Evolutionary conservation across 1,140 invertebrate genomes (phyloP), one percentile per base, ranked within the genome.

Genomic region (Drosophila mojavensis): DNA sequence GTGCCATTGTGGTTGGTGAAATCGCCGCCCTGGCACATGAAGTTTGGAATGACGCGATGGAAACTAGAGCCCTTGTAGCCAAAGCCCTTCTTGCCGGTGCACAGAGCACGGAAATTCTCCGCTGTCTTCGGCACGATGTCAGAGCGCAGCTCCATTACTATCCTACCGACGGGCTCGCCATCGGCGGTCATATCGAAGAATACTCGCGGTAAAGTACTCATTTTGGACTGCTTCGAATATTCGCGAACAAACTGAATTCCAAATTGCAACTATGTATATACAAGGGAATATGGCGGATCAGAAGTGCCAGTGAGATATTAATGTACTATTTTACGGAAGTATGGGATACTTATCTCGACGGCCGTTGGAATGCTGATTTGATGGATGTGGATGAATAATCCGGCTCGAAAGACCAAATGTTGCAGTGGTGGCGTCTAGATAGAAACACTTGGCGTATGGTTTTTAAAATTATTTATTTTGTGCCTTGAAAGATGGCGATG

Each of bases 11-110:
- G 96, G 88, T 97, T 96, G 75, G 98, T 99, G 91, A 99, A 99
- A 92, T 99, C 98, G 75, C 97, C 97, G 51, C 97, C 97, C 94
- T 99, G 98, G 93, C 97, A 97, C 98, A 99, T 99, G 94, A 99
- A 99, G 92, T 98, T 98, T 75, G 98, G 98, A 91, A 99, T 99
- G 71, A 99, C 96, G 85, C 98, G 95, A 93, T 99, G 98, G 94
- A 99, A 99, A 78, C 94, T 96, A 91, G 96, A 97, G 51, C 96
- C 96, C 93, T 98, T 98, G 94, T 97, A 99, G 5, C 98, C 98
- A 92, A 97, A 98, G 30, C 98, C 98, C 89, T 96, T 97, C 89
- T 99, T 98, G 24, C 97, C 97, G 55, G 97, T 98, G 93, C 98
- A 99, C 3, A 99, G 94, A 3, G 96, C 96, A 72, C 97, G 95